Percentiles rank a stretch among this genome's conserved stretches.
Conservation (phyloP, 2,113 vertebrate species). For the Corythornis madagascariensis region DNA sequence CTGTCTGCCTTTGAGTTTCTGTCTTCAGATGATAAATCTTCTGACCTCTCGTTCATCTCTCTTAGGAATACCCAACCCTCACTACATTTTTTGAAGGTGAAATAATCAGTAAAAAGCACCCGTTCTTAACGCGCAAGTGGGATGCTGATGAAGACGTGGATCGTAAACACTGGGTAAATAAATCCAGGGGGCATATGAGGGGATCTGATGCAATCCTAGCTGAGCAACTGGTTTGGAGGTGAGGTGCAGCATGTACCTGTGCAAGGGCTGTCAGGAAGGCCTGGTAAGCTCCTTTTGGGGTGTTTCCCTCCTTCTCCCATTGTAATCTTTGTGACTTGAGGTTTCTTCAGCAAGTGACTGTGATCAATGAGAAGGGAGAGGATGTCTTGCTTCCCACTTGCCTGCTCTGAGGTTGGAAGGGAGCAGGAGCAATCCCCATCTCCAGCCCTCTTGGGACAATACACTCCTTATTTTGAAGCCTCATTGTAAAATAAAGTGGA, state of each 20-base stretch:
- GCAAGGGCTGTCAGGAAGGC: background rate
- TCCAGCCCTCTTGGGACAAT: background rate
- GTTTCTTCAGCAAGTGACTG: background rate
- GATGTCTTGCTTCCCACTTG: background rate
- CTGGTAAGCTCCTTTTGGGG: background rate
- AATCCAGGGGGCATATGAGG: background rate
- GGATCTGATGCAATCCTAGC: background rate
- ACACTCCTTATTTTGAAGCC: background rate
- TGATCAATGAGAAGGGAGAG: background rate
- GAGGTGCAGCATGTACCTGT: fast-evolving
- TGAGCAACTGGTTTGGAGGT: background rate
- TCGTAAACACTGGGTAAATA: slow-evolving; percentile 94
- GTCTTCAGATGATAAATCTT: background rate
- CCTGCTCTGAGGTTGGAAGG: background rate
- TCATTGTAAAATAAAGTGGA: background rate
- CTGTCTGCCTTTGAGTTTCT: background rate
- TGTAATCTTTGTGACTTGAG: background rate
- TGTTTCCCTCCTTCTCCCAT: background rate
- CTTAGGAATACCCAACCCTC: slow-evolving; percentile 95
- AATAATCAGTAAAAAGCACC: slow-evolving; percentile 95
- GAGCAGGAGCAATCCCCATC: background rate
- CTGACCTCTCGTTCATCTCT: background rate
- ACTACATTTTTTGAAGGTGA: slow-evolving; percentile 98
- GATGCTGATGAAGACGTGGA: slow-evolving; percentile 98
- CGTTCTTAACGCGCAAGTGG: slow-evolving; percentile 97